Base-by-base conservation (phyloP, 2,888 invertebrate species). In the Lissonota sp. region DNA sequence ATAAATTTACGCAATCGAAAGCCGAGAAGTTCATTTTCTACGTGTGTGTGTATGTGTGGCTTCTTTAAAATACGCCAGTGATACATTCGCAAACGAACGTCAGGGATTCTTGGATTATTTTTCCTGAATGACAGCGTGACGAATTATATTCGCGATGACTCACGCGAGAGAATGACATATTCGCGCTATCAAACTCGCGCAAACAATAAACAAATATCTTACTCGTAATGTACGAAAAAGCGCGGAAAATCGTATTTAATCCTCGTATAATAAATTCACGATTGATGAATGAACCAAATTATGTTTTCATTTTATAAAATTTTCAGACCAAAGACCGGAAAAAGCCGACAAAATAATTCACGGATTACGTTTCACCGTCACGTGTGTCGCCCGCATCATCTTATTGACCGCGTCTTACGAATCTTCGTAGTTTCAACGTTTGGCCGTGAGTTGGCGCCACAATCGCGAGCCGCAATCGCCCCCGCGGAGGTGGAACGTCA, bases 401-500 rank as follows among this genome's bases (percentile, higher is more conserved):
- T 53, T 53, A 69, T 76, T 44, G 75, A 76, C 42, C 62, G 69
- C 40, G 67, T 75, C 80, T 82, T 87, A 87, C 82, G 83, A 71
- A 64, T 40, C 44, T 39, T 71, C 63, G 51, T 26, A 26, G 26
- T 26, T 55, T 62, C 7, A 58, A 26, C 26, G 26, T 26, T 63
- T 55, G 73, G 79, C 83, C 85, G 74, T 85, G 86, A 86, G 69
- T 66, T n/a, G 49, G 62, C 55, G 14, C n/a, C 89, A 88, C 89
- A 90, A n/a, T n/a, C 87, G 88, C 84, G 64, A 58, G 44, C 69
- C 5, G n/a, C 7, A 57, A 58, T 37, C 58, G 51, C 42, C 49
- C 0, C 46, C 26, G 1, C 26, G 26, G 3, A 26, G 26, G 26
- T 26, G 26, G 62, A 71, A 60, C 74, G 78, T 78, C 81, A 81